Conservation (phyloP, 2,888 invertebrate species). For the Trichogramma evanescens region DNA sequence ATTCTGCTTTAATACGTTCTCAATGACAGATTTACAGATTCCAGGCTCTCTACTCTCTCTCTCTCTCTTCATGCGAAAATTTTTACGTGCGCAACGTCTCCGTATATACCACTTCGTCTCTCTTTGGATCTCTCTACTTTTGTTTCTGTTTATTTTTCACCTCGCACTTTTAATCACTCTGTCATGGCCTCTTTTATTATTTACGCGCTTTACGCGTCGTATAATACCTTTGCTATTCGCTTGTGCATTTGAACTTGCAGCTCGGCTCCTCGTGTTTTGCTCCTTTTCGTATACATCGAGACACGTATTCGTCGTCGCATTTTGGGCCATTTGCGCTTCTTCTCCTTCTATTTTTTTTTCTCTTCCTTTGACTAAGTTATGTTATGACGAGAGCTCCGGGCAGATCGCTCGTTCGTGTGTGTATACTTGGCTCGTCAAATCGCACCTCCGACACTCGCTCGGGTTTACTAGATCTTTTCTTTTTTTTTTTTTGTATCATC, state of each 20-base stretch:
- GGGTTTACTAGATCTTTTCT: conserved; percentile 21
- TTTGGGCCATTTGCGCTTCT: too few relatives aligned
- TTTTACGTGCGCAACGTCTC: conserved; percentile 5
- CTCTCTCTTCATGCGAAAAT: conserved; percentile 1
- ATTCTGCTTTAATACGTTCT: conserved; percentile 31
- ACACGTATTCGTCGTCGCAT: too few relatives aligned
- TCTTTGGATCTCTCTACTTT: not conserved
- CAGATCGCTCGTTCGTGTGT: too few relatives aligned
- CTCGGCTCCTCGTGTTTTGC: too few relatives aligned
- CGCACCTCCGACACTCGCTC: conserved; percentile 39
- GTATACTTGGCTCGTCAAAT: conserved; percentile 34
- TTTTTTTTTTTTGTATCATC: conserved; percentile 19
- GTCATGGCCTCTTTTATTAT: conserved; percentile 10
- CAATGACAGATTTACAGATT: conserved; percentile 48
- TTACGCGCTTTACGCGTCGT: not conserved
- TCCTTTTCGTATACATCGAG: too few relatives aligned
- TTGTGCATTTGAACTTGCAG: too few relatives aligned
- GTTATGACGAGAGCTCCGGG: too few relatives aligned
- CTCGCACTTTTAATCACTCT: conserved; percentile 13
- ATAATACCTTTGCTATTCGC: too few relatives aligned
- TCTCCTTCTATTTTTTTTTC: too few relatives aligned
- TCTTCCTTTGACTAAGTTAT: too few relatives aligned
- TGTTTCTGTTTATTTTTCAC: not conserved
- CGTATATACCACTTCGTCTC: not conserved
- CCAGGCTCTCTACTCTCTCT: conserved; percentile 38